Conservation (phyloP, 2,797 vertebrate species). For the Carapus acus region DNA sequence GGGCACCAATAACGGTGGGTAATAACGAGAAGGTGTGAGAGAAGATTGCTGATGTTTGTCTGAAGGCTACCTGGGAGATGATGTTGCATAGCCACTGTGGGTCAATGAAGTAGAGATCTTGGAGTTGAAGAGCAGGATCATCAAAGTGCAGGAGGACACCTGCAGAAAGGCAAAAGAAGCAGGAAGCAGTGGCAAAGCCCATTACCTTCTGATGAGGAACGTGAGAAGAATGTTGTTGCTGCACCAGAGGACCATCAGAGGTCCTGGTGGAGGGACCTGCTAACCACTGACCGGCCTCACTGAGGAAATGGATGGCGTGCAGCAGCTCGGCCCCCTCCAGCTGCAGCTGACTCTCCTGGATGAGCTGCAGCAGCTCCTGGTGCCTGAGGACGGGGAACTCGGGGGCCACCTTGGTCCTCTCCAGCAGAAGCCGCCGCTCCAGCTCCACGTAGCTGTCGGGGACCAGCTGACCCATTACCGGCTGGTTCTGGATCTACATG, state of each 20-base stretch:
- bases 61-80: constrained; percentile 84
- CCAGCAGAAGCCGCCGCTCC: constrained; percentile 81
- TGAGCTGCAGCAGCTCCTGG: constrained; percentile 76
- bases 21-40: too few relatives aligned
- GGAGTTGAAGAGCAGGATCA: constrained; percentile 87
- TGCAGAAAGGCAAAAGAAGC: constrained; percentile 44
- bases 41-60: too few relatives aligned
- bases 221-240: too few relatives aligned
- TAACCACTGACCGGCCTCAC: constrained; percentile 85
- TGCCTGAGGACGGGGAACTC: constrained; percentile 89
- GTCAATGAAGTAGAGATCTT: constrained; percentile 90
- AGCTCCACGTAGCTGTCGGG: constrained; percentile 94
- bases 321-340: constrained; percentile 90
- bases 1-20: too few relatives aligned
- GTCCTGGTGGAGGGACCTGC: too few relatives aligned
- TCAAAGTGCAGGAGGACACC: constrained; percentile 94
- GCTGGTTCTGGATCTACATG: constrained; percentile 90
- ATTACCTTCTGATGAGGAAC: too few relatives aligned
- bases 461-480: constrained; percentile 91
- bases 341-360: constrained; percentile 84
- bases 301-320: constrained; percentile 90
- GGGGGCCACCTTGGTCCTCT: constrained; percentile 73
- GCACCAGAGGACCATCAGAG: too few relatives aligned
- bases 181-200: too few relatives aligned
- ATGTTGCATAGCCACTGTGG: constrained; percentile 95